phyloP scores from a whole-genome alignment of 2,797 vertebrate genomes.

The Decapterus maruadsi region DNA sequence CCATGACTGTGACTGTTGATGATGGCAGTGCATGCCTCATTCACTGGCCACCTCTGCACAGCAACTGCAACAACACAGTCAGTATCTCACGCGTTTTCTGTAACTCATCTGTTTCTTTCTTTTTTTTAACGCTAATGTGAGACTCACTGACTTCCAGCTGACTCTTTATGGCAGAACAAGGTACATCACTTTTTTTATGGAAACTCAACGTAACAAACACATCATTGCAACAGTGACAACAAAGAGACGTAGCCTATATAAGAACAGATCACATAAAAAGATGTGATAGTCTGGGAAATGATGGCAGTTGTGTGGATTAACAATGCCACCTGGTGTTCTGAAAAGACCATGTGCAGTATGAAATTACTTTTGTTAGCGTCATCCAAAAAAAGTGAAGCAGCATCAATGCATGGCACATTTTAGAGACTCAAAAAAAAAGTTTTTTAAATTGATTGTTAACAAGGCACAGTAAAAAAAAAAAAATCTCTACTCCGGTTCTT shows the following conservation, averaged over 20 bases:
- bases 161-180: neutral
- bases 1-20: conserved; percentile 35
- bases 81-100: conserved; percentile 32
- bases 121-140: conserved; percentile 11
- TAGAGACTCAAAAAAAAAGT: neutral
- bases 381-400: neutral
- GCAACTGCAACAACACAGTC: conserved; percentile 34
- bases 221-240: neutral
- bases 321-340: conserved; percentile 69
- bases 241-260: neutral
- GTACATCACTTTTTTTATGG: conserved; percentile 1
- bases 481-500: too few species aligned
- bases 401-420: neutral
- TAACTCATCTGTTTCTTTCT: conserved; percentile 32
- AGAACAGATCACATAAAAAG: neutral
- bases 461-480: too few species aligned
- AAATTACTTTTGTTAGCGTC: neutral
- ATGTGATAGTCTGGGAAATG: neutral
- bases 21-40: conserved; percentile 51
- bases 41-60: conserved; percentile 46
- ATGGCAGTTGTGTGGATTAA: conserved; percentile 26
- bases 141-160: conserved; percentile 45
- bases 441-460: too few species aligned
- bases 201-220: neutral
- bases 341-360: neutral